phyloP scores from a whole-genome alignment of 2,113 vertebrate genomes.

The Rhynchopsitta pachyrhyncha region DNA sequence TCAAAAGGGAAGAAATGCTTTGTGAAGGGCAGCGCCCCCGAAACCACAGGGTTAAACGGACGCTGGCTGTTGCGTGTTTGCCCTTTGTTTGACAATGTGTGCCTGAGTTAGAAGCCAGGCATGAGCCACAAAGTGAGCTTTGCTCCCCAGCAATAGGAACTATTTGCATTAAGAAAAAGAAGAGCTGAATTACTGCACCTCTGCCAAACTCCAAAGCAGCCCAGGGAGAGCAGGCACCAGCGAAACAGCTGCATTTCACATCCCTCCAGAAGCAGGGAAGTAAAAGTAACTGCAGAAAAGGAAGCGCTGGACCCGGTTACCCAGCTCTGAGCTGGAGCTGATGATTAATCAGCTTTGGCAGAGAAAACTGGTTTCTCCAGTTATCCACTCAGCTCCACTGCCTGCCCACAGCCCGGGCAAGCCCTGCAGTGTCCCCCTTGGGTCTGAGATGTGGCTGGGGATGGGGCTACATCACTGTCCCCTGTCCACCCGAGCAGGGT shows the following conservation, averaged over 20 bases:
- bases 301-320: neutral
- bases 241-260: neutral
- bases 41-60: neutral
- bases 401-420: no score
- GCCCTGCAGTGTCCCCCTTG: fast-evolving
- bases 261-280: neutral
- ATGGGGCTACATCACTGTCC: neutral
- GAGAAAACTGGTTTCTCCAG: neutral
- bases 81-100: neutral
- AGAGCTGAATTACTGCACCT: neutral
- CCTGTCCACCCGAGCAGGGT: fast-evolving
- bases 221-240: fast-evolving
- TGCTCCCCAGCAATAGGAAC: neutral
- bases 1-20: neutral
- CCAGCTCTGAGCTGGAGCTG: neutral
- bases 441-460: neutral
- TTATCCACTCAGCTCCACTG: neutral
- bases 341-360: neutral
- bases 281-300: neutral
- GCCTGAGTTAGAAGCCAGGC: neutral
- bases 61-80: neutral
- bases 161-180: neutral
- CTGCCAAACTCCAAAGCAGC: neutral
- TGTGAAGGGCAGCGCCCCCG: neutral
- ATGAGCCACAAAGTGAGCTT: neutral